These are phyloP conservation scores for Ganaspis sp. DNA, from an alignment of 1,140 invertebrate species.

Conservation along the genomic window DNA sequence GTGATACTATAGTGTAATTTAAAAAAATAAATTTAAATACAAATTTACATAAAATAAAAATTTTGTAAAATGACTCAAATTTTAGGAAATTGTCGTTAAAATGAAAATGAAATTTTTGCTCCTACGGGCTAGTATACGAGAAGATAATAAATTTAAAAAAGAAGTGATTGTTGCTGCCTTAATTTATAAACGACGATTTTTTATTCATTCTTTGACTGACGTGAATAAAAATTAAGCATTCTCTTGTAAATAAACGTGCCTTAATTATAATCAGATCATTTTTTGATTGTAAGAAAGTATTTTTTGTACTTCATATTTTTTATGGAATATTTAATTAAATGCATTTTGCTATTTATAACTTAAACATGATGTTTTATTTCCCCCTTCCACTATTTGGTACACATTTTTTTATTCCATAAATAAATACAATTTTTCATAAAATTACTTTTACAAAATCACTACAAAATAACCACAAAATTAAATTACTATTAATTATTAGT, in stretches of 20 bases:
- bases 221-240: background rate
- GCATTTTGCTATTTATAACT: slow-evolving; percentile 64
- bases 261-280: slow-evolving; percentile 59
- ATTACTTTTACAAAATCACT: too few species aligned
- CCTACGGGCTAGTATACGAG: background rate
- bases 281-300: slow-evolving; percentile 59
- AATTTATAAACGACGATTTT: background rate
- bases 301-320: slow-evolving; percentile 70
- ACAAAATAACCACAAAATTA: too few species aligned
- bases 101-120: too few species aligned
- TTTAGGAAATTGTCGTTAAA: background rate
- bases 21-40: too few species aligned
- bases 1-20: too few species aligned
- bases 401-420: too few species aligned
- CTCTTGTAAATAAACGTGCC: slow-evolving; percentile 69
- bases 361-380: background rate
- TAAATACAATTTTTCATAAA: too few species aligned
- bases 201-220: background rate
- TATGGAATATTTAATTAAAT: slow-evolving; percentile 71
- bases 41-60: too few species aligned
- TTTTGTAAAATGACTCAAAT: too few species aligned
- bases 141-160: background rate
- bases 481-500: too few species aligned
- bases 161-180: slow-evolving; percentile 12
- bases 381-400: too few species aligned